Evolutionary conservation across 2,113 vertebrate genomes (phyloP).

Genomic region (Malurus melanocephalus): DNA sequence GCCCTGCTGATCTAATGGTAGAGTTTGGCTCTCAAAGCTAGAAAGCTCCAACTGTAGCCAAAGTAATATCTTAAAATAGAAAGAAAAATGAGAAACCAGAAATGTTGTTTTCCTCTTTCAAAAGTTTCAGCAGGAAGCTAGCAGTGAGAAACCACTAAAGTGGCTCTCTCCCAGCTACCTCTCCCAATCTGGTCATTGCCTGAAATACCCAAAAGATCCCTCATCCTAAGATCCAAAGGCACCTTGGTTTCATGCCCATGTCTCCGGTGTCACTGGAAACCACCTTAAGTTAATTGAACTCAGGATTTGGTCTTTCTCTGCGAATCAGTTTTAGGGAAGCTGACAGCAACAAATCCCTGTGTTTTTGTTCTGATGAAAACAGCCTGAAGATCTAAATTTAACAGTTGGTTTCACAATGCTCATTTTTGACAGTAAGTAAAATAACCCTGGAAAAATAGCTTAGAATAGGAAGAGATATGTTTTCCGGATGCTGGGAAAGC

Average conservation of each 20-base stretch:
- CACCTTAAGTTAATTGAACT: background rate
- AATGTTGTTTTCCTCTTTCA: constrained; percentile 55
- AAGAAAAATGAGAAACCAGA: constrained; percentile 60
- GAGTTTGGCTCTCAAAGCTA: constrained; percentile 40
- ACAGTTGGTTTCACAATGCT: constrained; percentile 52
- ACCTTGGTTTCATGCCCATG: background rate
- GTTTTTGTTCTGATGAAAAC: constrained; percentile 56
- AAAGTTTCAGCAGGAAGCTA: constrained; percentile 36
- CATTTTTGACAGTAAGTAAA: constrained; percentile 47
- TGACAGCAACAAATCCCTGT: constrained; percentile 31
- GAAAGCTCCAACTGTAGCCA: constrained; percentile 54
- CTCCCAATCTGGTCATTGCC: background rate
- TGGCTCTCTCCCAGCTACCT: background rate
- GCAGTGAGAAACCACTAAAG: background rate
- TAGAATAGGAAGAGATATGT: constrained; percentile 1
- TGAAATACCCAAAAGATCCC: background rate
- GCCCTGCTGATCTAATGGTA: constrained; percentile 24
- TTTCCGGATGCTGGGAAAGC: background rate
- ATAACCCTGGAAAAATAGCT: constrained; percentile 34
- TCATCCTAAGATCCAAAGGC: background rate
- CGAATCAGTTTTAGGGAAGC: constrained; percentile 35
- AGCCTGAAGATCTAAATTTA: constrained; percentile 57
- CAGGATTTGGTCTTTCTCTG: constrained; percentile 3
- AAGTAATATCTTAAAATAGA: constrained; percentile 63
- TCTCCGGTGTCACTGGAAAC: background rate